Evolutionary conservation across 2,888 invertebrate genomes (phyloP).

Genomic region (Stegana nigrithorax): DNA sequence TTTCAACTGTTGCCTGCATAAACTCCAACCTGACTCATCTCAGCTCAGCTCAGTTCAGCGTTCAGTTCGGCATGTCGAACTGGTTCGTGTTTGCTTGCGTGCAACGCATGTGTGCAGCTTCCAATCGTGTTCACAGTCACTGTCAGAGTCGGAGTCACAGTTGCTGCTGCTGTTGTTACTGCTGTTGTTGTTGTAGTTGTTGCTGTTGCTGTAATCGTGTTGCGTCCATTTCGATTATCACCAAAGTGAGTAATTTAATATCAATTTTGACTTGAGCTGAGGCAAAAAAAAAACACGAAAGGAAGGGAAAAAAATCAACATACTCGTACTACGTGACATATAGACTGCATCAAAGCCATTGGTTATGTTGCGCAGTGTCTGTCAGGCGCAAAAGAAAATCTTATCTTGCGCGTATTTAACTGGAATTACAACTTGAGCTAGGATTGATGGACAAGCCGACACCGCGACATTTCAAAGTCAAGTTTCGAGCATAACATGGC

Average conservation of each 20-base stretch:
- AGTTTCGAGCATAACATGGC: too few relatives aligned
- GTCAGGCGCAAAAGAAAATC: conserved; percentile 39
- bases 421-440: conserved; percentile 42
- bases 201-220: conserved; percentile 51
- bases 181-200: conserved; percentile 51
- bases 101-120: conserved; percentile 41
- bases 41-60: conserved; percentile 3
- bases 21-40: conserved; percentile 4
- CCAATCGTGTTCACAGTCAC: conserved; percentile 38
- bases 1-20: not conserved
- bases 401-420: conserved; percentile 49
- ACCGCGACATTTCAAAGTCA: not conserved
- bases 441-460: conserved; percentile 11
- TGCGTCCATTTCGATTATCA: conserved; percentile 61
- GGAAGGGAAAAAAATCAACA: too few relatives aligned
- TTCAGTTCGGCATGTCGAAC: conserved; percentile 1
- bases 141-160: conserved; percentile 9
- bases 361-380: too few relatives aligned
- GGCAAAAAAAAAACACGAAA: too few relatives aligned
- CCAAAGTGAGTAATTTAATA: conserved; percentile 61
- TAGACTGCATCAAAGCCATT: not conserved
- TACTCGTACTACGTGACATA: too few relatives aligned
- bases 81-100: conserved; percentile 10
- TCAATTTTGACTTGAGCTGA: conserved; percentile 53
- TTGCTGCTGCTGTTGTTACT: conserved; percentile 7